A percentile compares a stretch with the other conserved stretches of the same genome.
phyloP scores from a whole-genome alignment of 2,888 invertebrate genomes.

The Cantharis lateralis region DNA sequence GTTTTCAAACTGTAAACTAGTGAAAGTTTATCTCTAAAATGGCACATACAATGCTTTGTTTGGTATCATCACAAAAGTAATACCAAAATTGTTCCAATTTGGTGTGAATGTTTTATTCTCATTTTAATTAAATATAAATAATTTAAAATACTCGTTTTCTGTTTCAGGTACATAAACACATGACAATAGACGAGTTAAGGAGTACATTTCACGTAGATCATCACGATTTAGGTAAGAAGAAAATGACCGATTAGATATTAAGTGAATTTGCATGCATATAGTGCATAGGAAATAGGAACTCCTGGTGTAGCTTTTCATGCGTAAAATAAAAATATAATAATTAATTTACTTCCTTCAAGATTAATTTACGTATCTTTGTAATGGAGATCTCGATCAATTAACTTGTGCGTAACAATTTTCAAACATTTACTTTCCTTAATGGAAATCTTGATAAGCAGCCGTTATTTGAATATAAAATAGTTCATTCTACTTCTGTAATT shows the following conservation, averaged over 20 bases:
- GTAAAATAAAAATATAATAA: background rate
- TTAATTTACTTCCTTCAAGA: background rate
- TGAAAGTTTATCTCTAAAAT: conserved; percentile 16
- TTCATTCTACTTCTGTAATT: too few species aligned
- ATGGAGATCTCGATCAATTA: background rate
- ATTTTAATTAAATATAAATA: background rate
- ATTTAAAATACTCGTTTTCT: conserved; percentile 39
- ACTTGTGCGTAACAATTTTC: background rate
- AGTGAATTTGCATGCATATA: background rate
- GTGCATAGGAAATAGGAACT: background rate
- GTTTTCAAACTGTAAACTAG: conserved; percentile 29
- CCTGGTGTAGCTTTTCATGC: background rate
- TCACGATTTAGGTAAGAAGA: conserved; percentile 65
- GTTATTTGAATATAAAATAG: background rate
- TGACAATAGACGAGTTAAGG: conserved; percentile 81
- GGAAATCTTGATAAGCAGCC: background rate
- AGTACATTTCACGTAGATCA: conserved; percentile 84
- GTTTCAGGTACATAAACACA: conserved; percentile 87
- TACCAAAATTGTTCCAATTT: background rate
- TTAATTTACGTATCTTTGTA: background rate
- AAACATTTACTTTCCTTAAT: background rate
- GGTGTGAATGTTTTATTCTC: background rate
- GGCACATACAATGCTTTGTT: background rate
- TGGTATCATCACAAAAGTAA: background rate
- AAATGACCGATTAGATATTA: background rate